These are phyloP conservation scores for Ammospiza nelsoni DNA, from an alignment of 2,113 vertebrate genomes.

Conservation along the genomic window DNA sequence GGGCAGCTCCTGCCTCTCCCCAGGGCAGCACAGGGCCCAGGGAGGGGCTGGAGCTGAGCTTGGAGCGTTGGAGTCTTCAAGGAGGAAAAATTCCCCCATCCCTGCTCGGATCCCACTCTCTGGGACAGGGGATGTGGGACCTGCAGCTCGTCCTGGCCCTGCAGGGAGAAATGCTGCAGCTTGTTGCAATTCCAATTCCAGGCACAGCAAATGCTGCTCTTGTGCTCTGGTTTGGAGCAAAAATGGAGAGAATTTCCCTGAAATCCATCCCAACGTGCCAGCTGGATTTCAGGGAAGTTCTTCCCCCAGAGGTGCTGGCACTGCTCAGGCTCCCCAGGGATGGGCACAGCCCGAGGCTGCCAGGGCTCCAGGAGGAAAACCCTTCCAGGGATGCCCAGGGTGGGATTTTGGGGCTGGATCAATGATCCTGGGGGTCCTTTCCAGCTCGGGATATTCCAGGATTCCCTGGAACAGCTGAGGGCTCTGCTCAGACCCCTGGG, in stretches of 20 bases:
- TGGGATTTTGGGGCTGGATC: neutral
- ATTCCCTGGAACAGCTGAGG: neutral
- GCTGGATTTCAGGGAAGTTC: accelerated
- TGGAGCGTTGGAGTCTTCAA: neutral
- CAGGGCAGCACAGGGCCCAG: neutral
- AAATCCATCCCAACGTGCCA: neutral
- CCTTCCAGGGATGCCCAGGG: neutral
- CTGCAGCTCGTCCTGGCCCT: neutral
- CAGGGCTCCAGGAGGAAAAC: neutral
- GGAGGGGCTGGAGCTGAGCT: neutral
- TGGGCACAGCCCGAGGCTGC: neutral
- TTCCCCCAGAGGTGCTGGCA: neutral
- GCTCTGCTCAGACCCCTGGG: neutral
- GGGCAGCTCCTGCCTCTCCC: neutral
- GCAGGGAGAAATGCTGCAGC: neutral
- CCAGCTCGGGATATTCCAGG: neutral
- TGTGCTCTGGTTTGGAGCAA: neutral
- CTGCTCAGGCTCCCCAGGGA: neutral
- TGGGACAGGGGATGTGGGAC: neutral
- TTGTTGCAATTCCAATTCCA: neutral
- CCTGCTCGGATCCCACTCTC: neutral
- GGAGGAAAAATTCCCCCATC: neutral
- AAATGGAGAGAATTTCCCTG: neutral
- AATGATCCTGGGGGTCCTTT: neutral
- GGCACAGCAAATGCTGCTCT: neutral